phyloP scores from a whole-genome alignment of 2,797 vertebrate genomes.

The Hirundo rustica region DNA sequence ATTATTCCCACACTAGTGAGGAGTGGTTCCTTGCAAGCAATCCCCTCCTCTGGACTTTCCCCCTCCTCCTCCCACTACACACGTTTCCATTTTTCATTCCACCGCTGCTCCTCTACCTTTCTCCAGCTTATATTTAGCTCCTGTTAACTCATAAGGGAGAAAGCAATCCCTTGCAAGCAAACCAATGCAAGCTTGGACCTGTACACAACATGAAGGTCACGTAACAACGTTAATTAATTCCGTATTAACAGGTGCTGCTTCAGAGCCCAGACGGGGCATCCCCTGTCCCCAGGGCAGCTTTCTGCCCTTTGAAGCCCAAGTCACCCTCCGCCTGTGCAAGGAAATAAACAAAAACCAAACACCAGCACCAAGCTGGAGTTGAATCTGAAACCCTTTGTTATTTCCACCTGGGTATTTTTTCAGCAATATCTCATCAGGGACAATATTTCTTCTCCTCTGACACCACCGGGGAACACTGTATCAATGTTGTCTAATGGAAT shows the following conservation, averaged over 20 bases:
- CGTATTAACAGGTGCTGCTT: not conserved
- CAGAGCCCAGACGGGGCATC: not conserved
- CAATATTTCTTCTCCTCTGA: not conserved
- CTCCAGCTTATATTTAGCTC: not conserved
- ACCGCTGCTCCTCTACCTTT: not conserved
- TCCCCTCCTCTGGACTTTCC: not conserved
- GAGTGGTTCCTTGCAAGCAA: not conserved
- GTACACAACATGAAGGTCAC: not conserved
- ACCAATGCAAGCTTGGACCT: not conserved
- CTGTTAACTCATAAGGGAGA: not conserved
- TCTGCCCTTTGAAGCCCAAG: not conserved
- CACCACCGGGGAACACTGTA: fast-evolving
- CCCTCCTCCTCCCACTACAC: not conserved
- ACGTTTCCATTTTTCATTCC: not conserved
- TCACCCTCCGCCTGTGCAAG: not conserved
- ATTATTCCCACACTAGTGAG: not conserved
- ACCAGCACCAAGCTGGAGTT: not conserved
- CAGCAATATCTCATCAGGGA: not conserved
- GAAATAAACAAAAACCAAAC: not conserved
- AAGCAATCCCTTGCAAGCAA: not conserved
- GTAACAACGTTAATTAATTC: not conserved
- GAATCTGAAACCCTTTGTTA: not conserved
- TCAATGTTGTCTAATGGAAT: not conserved
- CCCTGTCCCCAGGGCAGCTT: not conserved
- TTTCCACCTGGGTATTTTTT: not conserved